phyloP scores from a whole-genome alignment of 1,140 invertebrate genomes.

The Drosophila lini region DNA sequence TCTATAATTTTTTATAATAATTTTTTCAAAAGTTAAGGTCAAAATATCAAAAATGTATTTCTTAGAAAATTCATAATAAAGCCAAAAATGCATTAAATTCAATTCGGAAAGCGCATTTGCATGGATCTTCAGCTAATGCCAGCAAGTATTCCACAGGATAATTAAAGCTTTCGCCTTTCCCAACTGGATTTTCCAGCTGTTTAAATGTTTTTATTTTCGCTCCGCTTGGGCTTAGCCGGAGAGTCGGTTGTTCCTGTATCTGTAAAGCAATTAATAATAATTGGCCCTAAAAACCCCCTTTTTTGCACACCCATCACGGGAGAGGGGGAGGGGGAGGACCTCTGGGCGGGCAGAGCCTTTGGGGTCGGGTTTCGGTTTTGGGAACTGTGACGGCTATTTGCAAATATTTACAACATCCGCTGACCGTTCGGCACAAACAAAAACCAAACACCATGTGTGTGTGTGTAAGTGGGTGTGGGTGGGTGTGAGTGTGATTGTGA shows the following conservation, averaged over 20 bases:
- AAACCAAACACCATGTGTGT: constrained; percentile 32
- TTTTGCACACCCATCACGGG: constrained; percentile 19
- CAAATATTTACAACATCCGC: constrained; percentile 81
- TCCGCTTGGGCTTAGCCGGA: constrained; percentile 16
- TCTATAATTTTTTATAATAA: too few species aligned
- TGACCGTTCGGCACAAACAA: constrained; percentile 59
- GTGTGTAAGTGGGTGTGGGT: neutral
- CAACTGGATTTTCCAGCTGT: neutral
- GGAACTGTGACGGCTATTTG: constrained; percentile 65
- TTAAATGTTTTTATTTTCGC: constrained; percentile 18
- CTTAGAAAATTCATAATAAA: too few species aligned
- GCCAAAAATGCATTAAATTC: too few species aligned
- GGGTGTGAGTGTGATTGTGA: neutral
- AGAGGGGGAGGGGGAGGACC: constrained; percentile 1
- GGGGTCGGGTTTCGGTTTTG: constrained; percentile 27
- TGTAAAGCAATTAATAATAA: constrained; percentile 83
- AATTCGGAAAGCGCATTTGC: too few species aligned
- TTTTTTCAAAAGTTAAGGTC: too few species aligned
- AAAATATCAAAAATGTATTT: too few species aligned
- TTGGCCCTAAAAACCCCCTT: constrained; percentile 69
- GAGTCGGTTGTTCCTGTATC: constrained; percentile 60
- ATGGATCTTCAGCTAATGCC: too few species aligned
- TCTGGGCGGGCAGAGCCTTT: constrained; percentile 3
- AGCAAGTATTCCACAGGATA: neutral
- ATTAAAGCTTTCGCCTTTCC: constrained; percentile 15